Evolutionary conservation across 1,140 invertebrate genomes (phyloP).

Genomic region (Bombus sylvicola): DNA sequence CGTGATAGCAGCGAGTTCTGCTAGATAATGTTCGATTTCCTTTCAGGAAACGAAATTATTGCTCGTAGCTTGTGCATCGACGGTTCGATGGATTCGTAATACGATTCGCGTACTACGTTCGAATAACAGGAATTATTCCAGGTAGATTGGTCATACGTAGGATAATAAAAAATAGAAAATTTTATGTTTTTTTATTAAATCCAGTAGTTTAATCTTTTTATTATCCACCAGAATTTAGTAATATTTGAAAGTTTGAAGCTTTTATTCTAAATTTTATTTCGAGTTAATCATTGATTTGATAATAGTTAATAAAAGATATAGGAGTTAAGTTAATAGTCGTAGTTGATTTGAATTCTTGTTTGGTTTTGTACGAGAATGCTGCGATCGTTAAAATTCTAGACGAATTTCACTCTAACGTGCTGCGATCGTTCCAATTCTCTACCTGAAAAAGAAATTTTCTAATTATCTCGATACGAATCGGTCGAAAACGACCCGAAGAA

Average conservation of each 20-base stretch:
- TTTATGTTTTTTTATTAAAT: too few species aligned
- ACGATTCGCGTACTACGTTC: neutral
- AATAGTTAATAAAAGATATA: too few species aligned
- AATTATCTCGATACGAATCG: too few species aligned
- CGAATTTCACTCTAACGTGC: neutral
- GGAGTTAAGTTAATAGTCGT: too few species aligned
- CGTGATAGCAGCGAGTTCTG: neutral
- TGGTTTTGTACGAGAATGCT: too few species aligned
- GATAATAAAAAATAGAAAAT: too few species aligned
- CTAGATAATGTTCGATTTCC: slow-evolving; percentile 35
- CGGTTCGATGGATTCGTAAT: neutral
- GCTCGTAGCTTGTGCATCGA: neutral
- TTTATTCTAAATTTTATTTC: neutral
- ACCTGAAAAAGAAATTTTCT: too few species aligned
- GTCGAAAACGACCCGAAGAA: too few species aligned
- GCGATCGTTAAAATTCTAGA: neutral
- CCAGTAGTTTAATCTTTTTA: neutral
- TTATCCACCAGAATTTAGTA: neutral
- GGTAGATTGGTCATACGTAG: neutral
- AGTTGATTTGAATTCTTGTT: too few species aligned
- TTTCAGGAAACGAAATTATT: slow-evolving; percentile 29
- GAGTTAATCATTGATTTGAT: too few species aligned
- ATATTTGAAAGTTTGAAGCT: neutral
- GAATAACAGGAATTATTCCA: neutral
- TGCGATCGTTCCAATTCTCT: too few species aligned